Percentiles rank a stretch among this genome's conserved stretches.
These are phyloP conservation scores for Ptychadena robeensis DNA, from an alignment of 2,797 vertebrate genomes.

Conservation along the genomic window DNA sequence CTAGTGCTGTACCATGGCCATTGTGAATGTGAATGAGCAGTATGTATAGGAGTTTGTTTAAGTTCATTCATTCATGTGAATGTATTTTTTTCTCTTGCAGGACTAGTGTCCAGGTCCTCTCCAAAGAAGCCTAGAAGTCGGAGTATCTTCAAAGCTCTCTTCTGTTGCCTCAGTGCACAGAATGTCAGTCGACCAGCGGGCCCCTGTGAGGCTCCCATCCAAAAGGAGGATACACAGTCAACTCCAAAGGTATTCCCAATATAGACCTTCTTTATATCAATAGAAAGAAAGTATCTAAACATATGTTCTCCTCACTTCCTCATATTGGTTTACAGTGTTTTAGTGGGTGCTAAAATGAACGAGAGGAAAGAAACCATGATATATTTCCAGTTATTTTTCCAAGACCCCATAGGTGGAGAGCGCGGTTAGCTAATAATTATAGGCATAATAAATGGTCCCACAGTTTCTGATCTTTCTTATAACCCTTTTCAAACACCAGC, in stretches of 20 bases:
- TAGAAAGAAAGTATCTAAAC: background rate
- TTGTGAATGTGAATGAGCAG: background rate
- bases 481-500: no score
- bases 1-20: background rate
- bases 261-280: background rate
- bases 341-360: background rate
- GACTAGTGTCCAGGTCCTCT: slow-evolving; percentile 83
- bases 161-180: slow-evolving; percentile 87
- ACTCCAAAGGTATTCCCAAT: slow-evolving; percentile 82
- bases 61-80: no score
- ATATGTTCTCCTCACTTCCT: background rate
- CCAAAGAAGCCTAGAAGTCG: slow-evolving; percentile 86
- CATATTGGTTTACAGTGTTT: background rate
- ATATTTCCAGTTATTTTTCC: background rate
- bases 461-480: background rate
- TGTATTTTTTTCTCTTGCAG: slow-evolving; percentile 67
- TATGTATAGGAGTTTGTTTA: no score
- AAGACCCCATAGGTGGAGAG: background rate
- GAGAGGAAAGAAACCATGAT: background rate
- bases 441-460: background rate
- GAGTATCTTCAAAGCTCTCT: slow-evolving; percentile 88
- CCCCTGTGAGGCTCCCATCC: slow-evolving; percentile 80
- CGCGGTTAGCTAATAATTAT: background rate
- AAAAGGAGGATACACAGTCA: slow-evolving; percentile 83
- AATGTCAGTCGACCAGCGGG: slow-evolving; percentile 81